A percentile compares a stretch with the other conserved stretches of the same genome.
phyloP scores from a whole-genome alignment of 2,888 invertebrate genomes.

The Melanargia galathea region DNA sequence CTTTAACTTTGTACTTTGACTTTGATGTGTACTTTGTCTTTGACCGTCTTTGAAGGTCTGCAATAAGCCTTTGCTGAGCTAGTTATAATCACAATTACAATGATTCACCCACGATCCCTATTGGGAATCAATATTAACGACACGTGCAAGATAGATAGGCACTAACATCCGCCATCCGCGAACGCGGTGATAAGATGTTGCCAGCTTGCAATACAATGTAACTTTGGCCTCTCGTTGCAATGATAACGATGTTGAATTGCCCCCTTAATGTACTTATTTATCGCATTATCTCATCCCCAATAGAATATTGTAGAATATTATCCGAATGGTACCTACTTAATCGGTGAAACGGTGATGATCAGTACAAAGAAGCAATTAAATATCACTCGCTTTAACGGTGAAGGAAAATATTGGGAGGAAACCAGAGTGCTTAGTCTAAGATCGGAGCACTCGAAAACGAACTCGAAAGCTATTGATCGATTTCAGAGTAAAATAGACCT shows the following conservation, averaged over 20 bases:
- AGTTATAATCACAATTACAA: neutral
- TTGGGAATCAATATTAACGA: constrained; percentile 15
- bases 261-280: neutral
- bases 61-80: too few relatives aligned
- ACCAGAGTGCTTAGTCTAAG: too few relatives aligned
- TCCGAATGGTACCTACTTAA: neutral
- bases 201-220: constrained; percentile 20
- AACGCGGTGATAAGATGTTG: constrained; percentile 15
- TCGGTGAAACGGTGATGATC: too few relatives aligned
- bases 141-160: constrained; percentile 29
- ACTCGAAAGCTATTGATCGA: too few relatives aligned
- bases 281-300: neutral
- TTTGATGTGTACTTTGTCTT: too few relatives aligned
- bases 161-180: constrained; percentile 13
- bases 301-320: neutral
- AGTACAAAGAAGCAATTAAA: too few relatives aligned
- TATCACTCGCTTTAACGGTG: too few relatives aligned
- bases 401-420: too few relatives aligned
- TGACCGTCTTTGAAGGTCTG: too few relatives aligned
- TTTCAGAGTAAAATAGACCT: too few relatives aligned
- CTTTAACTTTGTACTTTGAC: too few relatives aligned
- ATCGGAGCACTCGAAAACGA: too few relatives aligned
- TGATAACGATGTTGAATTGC: constrained; percentile 1
- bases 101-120: constrained; percentile 11
- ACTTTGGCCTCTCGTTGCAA: constrained; percentile 9